A percentile compares a stretch with the other conserved stretches of the same genome.
Evolutionary conservation across 2,888 invertebrate genomes (phyloP).

Genomic region (Athrips mouffetella): DNA sequence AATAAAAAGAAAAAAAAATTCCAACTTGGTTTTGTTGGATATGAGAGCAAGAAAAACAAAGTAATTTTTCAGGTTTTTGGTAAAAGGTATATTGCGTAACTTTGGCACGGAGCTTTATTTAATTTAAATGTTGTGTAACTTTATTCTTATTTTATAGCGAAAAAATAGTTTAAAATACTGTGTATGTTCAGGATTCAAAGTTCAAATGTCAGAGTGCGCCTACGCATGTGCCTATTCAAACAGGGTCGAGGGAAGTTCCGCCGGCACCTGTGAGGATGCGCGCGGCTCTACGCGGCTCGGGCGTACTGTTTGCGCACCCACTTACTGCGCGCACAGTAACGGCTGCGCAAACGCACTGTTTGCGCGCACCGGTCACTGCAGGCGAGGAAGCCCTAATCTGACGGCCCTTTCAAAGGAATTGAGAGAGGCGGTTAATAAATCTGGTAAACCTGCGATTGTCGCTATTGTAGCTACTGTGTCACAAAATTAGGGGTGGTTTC

Average conservation of each 20-base stretch:
- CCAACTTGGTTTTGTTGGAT: too few species aligned
- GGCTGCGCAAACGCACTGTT: conserved; percentile 65
- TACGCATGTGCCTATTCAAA: conserved; percentile 46
- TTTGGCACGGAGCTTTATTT: too few species aligned
- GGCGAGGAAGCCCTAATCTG: conserved; percentile 70
- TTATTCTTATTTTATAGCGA: too few species aligned
- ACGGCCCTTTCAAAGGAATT: conserved; percentile 41
- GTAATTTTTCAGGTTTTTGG: too few species aligned
- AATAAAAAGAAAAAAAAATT: too few species aligned
- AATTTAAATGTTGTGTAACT: too few species aligned
- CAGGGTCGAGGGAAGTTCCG: conserved; percentile 45
- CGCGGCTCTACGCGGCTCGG: too few species aligned
- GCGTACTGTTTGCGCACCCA: conserved; percentile 60
- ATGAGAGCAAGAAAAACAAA: too few species aligned
- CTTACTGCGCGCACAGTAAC: conserved; percentile 64
- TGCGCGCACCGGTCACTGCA: conserved; percentile 47
- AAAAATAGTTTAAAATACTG: background rate
- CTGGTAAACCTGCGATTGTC: background rate
- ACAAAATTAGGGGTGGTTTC: too few species aligned
- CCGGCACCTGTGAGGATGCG: conserved; percentile 59
- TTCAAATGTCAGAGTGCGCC: conserved; percentile 47
- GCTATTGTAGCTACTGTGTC: background rate
- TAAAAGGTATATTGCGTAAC: too few species aligned
- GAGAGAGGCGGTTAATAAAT: background rate
- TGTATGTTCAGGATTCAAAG: conserved; percentile 26